Evolutionary conservation across 2,888 invertebrate species (phyloP).

Genomic region (Stictocephala bisonia): DNA sequence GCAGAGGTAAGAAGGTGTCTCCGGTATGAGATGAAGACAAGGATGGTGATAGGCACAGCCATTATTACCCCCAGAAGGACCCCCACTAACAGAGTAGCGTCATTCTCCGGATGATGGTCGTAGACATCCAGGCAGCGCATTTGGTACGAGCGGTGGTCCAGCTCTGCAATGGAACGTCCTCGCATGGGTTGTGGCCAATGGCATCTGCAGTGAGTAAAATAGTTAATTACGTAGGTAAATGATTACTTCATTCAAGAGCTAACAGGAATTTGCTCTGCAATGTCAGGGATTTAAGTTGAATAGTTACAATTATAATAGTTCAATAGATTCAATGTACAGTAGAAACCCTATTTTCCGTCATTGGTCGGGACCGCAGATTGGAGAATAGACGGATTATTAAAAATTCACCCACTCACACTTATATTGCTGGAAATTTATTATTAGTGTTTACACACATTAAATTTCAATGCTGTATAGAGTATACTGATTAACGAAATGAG

Average conservation of each 20-base stretch:
- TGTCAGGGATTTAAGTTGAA: background rate
- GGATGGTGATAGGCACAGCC: slow-evolving; percentile 75
- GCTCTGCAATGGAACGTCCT: slow-evolving; percentile 69
- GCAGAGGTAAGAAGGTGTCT: slow-evolving; percentile 73
- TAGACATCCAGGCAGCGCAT: slow-evolving; percentile 77
- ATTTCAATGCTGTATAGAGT: too few relatives aligned
- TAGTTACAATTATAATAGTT: too few relatives aligned
- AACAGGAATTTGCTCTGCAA: background rate
- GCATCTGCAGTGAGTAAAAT: slow-evolving; percentile 73
- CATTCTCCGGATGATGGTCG: slow-evolving; percentile 73
- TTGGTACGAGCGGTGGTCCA: slow-evolving; percentile 68
- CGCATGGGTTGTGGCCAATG: slow-evolving; percentile 74
- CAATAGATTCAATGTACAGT: too few relatives aligned
- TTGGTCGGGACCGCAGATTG: too few relatives aligned
- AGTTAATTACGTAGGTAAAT: too few relatives aligned
- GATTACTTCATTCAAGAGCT: slow-evolving; percentile 29
- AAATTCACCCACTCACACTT: too few relatives aligned
- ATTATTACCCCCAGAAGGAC: slow-evolving; percentile 75
- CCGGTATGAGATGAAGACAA: slow-evolving; percentile 71
- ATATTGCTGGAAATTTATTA: too few relatives aligned
- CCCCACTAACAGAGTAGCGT: slow-evolving; percentile 75
- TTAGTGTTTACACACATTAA: too few relatives aligned
- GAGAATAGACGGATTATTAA: too few relatives aligned
- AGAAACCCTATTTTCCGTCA: too few relatives aligned
- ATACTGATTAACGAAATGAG: too few relatives aligned